Percentiles rank a stretch among this genome's conserved stretches.
Evolutionary conservation across 2,113 vertebrate genomes (phyloP).

Genomic region (Cyanoliseus patagonus): DNA sequence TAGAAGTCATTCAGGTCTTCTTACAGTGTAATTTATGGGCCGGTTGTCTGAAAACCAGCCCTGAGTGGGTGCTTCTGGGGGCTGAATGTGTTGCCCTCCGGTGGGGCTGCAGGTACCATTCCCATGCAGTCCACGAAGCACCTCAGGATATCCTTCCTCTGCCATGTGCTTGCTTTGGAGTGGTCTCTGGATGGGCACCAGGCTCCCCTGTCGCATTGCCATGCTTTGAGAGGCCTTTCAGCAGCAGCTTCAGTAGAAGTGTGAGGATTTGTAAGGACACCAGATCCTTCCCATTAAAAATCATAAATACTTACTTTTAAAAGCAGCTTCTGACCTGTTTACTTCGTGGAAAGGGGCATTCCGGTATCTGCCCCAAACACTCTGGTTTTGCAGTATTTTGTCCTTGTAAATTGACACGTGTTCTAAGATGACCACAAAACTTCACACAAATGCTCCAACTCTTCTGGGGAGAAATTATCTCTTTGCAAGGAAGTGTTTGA

Average conservation of each 20-base stretch:
- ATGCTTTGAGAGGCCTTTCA: background rate
- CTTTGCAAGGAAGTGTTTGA: background rate
- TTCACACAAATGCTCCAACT: background rate
- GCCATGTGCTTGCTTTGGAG: background rate
- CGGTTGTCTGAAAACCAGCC: background rate
- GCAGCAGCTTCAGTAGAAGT: background rate
- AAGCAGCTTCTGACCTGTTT: background rate
- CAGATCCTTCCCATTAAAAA: background rate
- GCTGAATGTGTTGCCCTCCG: background rate
- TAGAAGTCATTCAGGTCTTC: background rate
- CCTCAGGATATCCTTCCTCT: background rate
- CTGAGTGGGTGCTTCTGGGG: background rate
- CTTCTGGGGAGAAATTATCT: background rate
- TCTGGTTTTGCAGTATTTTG: background rate
- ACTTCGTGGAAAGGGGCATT: background rate
- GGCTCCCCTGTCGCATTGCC: accelerated
- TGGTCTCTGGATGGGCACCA: background rate
- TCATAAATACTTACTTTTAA: background rate
- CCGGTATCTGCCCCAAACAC: background rate
- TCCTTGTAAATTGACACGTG: background rate
- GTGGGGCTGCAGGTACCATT: background rate
- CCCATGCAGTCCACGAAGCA: accelerated
- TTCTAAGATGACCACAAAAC: background rate
- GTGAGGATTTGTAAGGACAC: accelerated
- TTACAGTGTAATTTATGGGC: background rate